Evolutionary conservation across 2,113 vertebrate genomes (phyloP).

Genomic region (Thalassoma bifasciatum): DNA sequence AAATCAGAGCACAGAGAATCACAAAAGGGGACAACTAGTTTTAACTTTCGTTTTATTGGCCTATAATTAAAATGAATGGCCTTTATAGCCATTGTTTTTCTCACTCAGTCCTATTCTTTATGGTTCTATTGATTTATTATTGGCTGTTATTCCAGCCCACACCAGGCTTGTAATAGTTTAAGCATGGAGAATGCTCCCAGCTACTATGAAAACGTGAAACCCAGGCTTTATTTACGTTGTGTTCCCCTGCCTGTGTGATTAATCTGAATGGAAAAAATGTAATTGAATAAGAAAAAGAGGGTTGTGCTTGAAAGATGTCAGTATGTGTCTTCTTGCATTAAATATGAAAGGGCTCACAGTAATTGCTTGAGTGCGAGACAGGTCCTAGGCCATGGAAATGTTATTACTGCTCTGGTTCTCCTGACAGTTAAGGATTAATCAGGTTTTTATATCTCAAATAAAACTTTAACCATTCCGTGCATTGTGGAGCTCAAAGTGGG

Average conservation of each 20-base stretch:
- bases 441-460: constrained; percentile 35
- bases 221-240: constrained; percentile 52
- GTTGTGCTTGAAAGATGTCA: constrained; percentile 17
- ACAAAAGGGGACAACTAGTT: constrained; percentile 46
- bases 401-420: constrained; percentile 40
- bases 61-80: constrained; percentile 75
- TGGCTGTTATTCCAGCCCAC: constrained; percentile 62
- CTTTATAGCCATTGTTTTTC: constrained; percentile 61
- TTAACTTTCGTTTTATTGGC: constrained; percentile 65
- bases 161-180: constrained; percentile 62
- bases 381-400: constrained; percentile 37
- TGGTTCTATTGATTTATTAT: constrained; percentile 71
- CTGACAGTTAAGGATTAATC: constrained; percentile 40
- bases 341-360: constrained; percentile 39
- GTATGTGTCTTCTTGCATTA: constrained; percentile 40
- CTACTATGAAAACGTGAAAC: constrained; percentile 46
- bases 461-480: constrained; percentile 23
- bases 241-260: constrained; percentile 21
- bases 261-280: constrained; percentile 43
- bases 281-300: constrained; percentile 16
- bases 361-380: constrained; percentile 40
- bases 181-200: constrained; percentile 36
- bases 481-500: not conserved
- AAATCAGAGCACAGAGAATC: constrained; percentile 39
- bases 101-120: constrained; percentile 55